phyloP scores from a whole-genome alignment of 2,888 invertebrate genomes.

The Nymphalis urticae region DNA sequence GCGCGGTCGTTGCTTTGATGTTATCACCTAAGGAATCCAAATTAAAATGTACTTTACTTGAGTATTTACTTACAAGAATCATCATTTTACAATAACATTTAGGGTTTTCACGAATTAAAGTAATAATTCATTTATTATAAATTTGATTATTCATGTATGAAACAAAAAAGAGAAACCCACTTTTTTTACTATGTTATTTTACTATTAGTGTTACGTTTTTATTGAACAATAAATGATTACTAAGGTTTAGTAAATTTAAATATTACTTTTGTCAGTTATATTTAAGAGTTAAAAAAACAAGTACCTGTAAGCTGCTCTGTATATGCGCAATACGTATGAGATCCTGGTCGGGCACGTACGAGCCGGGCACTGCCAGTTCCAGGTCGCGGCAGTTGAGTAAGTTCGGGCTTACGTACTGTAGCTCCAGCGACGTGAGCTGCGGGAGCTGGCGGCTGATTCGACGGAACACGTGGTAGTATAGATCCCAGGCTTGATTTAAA shows the following conservation, averaged over 20 bases:
- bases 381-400: slow-evolving; percentile 93
- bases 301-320: slow-evolving; percentile 93
- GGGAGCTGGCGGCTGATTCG: slow-evolving; percentile 97
- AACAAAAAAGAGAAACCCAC: no score
- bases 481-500: slow-evolving; percentile 98
- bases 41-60: background rate
- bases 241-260: no score
- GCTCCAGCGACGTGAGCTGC: slow-evolving; percentile 92
- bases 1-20: slow-evolving; percentile 98
- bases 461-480: slow-evolving; percentile 99
- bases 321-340: slow-evolving; percentile 94
- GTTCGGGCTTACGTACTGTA: slow-evolving; percentile 98
- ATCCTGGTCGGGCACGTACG: slow-evolving; percentile 95
- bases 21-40: slow-evolving; percentile 86
- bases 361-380: slow-evolving; percentile 98
- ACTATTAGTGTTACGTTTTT: no score
- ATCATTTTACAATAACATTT: background rate
- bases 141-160: no score
- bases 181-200: no score
- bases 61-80: no score
- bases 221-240: no score
- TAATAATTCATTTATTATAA: no score
- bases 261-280: no score
- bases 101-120: no score
- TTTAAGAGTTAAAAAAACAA: no score